Evolutionary conservation across 2,888 invertebrate species (phyloP).

Genomic region (Cryptops parisi): DNA sequence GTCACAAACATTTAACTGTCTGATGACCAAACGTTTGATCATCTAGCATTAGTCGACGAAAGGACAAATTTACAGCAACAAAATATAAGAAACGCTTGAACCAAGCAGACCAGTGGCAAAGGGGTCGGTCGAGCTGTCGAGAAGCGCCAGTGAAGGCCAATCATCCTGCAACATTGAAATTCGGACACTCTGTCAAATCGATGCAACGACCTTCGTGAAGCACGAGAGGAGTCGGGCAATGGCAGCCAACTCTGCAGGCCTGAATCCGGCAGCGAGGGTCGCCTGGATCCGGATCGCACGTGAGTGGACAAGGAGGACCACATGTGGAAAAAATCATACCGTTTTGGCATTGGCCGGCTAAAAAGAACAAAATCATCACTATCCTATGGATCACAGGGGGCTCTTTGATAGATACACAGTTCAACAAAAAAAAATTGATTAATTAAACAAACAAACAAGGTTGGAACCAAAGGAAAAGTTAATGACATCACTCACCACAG

Average conservation of each 20-base stretch:
- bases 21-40: no score
- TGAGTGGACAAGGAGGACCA: slow-evolving; percentile 6
- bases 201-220: slow-evolving; percentile 1
- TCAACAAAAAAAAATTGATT: neutral
- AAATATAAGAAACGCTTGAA: no score
- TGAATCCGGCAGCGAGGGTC: slow-evolving; percentile 5
- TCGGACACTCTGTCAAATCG: neutral
- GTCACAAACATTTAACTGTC: no score
- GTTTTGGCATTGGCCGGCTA: slow-evolving; percentile 1
- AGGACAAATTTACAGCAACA: no score
- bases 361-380: neutral
- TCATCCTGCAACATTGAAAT: no score
- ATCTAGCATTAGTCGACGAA: no score
- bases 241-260: slow-evolving; percentile 3
- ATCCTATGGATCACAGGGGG: no score
- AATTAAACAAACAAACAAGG: neutral
- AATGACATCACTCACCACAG: neutral
- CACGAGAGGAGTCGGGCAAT: slow-evolving; percentile 2
- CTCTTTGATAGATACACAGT: no score
- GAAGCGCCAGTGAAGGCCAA: no score
- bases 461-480: neutral
- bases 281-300: neutral
- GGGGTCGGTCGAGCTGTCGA: no score
- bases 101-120: no score
- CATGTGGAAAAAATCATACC: neutral